Evolutionary conservation across 2,113 vertebrate genomes (phyloP), one percentile per base, ranked within the genome.

Genomic region (Alligator mississippiensis): DNA sequence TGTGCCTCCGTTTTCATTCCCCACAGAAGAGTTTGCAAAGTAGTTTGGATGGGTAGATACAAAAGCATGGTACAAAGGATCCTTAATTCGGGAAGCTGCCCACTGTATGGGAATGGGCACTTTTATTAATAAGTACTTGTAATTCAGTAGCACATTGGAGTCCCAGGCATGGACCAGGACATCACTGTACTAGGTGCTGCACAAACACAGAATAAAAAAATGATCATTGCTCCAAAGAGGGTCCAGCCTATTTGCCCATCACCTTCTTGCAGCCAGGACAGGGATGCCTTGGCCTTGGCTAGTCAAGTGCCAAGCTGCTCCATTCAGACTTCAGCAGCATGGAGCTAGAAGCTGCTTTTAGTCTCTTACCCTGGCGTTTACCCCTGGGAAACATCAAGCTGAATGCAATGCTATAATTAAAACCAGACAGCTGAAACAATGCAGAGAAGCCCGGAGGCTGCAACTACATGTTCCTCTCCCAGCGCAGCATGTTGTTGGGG

Each of bases 351-450:
- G 61, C 60, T 0, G 0, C 89, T 87, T 93, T 83, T 60, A 68
- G 57, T 4, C 88, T 80, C 59, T 57, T 57, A n/a, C 63, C 2
- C 34, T 63, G 68, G 68, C 78, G 92, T 78, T 80, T 38, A n/a
- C 83, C 86, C 90, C 95, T 58, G 77, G 82, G 93, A 91, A 89
- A 80, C 72, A 82, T 82, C 86, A 81, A 77, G 77, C 61, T 60
- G 84, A 91, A 79, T 61, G 68, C 82, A 85, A 82, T 1, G 1
- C 90, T 93, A 89, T 92, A 96, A 94, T 94, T 95, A 96, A 84
- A 63, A 82, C 54, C 58, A 2, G 70, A 85, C 91, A 94, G 93
- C 75, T 93, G 72, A 88, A 95, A 86, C 89, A 91, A 88, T 72
- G 85, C 25, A 28, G 34, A 62, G 76, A 83, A 90, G 78, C 83